Base-by-base conservation (phyloP, 2,113 vertebrate genomes). In the Sylvia atricapilla region DNA sequence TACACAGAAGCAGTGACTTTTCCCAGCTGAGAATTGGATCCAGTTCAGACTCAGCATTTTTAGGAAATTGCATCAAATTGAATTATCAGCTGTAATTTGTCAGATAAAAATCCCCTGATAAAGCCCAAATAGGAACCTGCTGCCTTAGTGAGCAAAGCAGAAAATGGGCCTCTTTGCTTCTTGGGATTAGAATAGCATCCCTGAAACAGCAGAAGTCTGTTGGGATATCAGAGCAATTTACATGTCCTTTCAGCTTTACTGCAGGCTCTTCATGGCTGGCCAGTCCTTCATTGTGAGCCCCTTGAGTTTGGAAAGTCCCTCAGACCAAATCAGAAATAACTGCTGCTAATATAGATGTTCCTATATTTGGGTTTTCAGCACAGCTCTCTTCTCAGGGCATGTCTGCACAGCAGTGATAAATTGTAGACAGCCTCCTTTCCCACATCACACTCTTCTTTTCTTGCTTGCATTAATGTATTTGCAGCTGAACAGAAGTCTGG, bases 351-450 rank as follows among this genome's bases (percentile, higher is more conserved):
- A 95, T 84, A 95, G 83, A 90, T 86, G 93, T 96, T 96, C 95
- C 93, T 97, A 95, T 96, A 96, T 95, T 94, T 94, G 94, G 92
- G 86, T 56, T 96, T 97, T 93, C 93, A 78, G 77, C 80, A 68
- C 77, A 90, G 73, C 77, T 94, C 88, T 96, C 93, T 96, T 96
- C 95, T 95, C 83, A 68, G 95, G 93, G 94, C 95, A 97, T 73
- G 95, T 95, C 96, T 97, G 96, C 90, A 93, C 85, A 94, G 95
- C 88, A 95, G 95, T 68, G 96, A 96, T 97, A 97, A 97, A 97
- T 90, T 70, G 93, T 90, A 96, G 94, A 92, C 92, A 93, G 95
- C 80, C 92, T 96, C 66, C 88, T 93, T 96, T 93, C 90, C 93
- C 88, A 94, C 92, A 97, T 95, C 95, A 93, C 90, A 72, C 85